Conservation (phyloP, 2,113 vertebrate genomes). For the Rhadina sibilatrix region DNA sequence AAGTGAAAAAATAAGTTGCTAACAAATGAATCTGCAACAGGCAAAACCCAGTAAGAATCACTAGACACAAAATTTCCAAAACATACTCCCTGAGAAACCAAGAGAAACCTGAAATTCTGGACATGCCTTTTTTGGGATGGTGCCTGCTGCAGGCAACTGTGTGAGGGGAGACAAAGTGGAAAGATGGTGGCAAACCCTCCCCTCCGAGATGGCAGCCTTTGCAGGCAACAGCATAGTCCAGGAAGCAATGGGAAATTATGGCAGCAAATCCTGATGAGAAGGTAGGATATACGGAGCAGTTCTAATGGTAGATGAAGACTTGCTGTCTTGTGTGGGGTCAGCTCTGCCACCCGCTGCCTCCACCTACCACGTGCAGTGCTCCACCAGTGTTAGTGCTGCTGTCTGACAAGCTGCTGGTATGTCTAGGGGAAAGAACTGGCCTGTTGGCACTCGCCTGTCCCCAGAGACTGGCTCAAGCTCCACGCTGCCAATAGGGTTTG, state of each 20-base stretch:
- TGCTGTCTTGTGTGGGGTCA: background rate
- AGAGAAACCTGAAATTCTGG: background rate
- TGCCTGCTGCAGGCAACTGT: rapidly evolving
- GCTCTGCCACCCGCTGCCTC: background rate
- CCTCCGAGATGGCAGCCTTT: rapidly evolving
- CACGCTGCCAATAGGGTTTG: rapidly evolving
- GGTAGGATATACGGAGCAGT: background rate
- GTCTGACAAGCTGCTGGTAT: background rate
- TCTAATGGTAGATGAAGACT: background rate
- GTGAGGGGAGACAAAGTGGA: background rate
- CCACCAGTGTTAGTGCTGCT: background rate
- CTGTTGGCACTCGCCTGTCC: background rate
- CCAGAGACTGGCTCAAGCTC: background rate
- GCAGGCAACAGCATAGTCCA: rapidly evolving
- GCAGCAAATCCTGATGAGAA: background rate
- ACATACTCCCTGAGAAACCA: background rate
- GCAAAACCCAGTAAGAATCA: background rate
- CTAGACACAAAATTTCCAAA: background rate
- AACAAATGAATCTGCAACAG: background rate
- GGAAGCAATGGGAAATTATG: background rate
- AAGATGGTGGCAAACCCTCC: background rate
- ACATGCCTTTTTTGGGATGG: background rate
- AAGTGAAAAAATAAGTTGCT: background rate
- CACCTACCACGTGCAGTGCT: background rate
- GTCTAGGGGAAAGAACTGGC: background rate